These are phyloP conservation scores for Acrossocheilus fasciatus DNA, from an alignment of 2,797 vertebrate species.

Conservation along the genomic window DNA sequence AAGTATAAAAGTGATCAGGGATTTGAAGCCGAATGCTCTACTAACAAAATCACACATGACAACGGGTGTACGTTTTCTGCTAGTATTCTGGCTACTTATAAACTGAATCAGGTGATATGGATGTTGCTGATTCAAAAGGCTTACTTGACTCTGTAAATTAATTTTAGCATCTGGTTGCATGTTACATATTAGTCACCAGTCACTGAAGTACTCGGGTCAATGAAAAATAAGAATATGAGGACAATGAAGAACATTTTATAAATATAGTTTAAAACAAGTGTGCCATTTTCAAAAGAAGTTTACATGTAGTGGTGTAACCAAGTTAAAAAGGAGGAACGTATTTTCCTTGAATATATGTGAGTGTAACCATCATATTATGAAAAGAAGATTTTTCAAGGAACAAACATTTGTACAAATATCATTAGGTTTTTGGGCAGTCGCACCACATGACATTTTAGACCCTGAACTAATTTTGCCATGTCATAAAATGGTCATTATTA, in stretches of 20 bases:
- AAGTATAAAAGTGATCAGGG: not conserved
- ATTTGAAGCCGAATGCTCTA: not conserved
- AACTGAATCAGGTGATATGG: conserved; percentile 8
- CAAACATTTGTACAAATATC: not conserved
- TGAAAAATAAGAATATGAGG: not conserved
- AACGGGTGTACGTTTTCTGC: conserved; percentile 19
- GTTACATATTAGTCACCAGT: conserved; percentile 11
- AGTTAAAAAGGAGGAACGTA: not conserved
- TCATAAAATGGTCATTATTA: not conserved
- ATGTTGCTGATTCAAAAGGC: conserved; percentile 13
- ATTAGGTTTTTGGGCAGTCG: not conserved
- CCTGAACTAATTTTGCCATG: not conserved
- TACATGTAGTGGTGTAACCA: not conserved
- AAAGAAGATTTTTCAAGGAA: not conserved
- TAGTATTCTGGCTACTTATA: conserved; percentile 35
- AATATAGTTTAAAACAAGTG: not conserved
- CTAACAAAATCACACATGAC: not conserved
- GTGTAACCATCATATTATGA: no score
- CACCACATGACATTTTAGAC: not conserved
- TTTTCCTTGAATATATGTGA: not conserved
- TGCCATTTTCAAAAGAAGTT: not conserved
- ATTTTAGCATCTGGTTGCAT: conserved; percentile 28
- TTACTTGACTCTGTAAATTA: conserved; percentile 26
- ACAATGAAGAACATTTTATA: not conserved
- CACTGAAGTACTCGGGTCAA: conserved; percentile 10